Evolutionary conservation across 2,113 vertebrate species (phyloP).

Genomic region (Neogale vison): DNA sequence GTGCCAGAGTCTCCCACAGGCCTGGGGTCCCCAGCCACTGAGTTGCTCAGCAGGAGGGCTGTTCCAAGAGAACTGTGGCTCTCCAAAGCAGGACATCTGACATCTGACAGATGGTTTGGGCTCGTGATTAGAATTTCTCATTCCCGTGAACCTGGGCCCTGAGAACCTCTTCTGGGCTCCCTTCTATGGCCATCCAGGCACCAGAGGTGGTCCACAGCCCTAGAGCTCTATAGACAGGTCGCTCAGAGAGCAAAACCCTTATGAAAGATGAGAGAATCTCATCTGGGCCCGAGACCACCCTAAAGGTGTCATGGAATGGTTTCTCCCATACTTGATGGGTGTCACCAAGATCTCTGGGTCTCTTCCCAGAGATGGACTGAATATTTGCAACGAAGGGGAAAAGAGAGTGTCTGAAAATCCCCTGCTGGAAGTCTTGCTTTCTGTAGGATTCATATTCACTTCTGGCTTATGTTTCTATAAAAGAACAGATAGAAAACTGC

Average conservation of each 20-base stretch:
- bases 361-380: neutral
- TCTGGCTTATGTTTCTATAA: neutral
- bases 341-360: neutral
- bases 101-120: neutral
- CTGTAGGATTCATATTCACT: neutral
- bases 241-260: neutral
- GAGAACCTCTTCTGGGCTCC: neutral
- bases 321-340: neutral
- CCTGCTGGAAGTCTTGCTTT: neutral
- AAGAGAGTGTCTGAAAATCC: neutral
- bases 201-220: neutral
- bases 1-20: neutral
- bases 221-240: neutral
- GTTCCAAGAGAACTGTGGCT: neutral
- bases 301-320: neutral
- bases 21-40: neutral
- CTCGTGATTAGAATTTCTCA: neutral
- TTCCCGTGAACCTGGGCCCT: neutral
- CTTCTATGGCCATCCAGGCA: neutral
- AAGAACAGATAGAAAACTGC: neutral
- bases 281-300: neutral
- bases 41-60: neutral
- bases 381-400: neutral
- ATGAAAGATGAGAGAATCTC: neutral
- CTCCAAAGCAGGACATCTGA: neutral